A percentile compares a stretch with the other conserved stretches of the same genome.
phyloP scores from a whole-genome alignment of 2,113 vertebrate genomes.

The Melanerpes formicivorus region DNA sequence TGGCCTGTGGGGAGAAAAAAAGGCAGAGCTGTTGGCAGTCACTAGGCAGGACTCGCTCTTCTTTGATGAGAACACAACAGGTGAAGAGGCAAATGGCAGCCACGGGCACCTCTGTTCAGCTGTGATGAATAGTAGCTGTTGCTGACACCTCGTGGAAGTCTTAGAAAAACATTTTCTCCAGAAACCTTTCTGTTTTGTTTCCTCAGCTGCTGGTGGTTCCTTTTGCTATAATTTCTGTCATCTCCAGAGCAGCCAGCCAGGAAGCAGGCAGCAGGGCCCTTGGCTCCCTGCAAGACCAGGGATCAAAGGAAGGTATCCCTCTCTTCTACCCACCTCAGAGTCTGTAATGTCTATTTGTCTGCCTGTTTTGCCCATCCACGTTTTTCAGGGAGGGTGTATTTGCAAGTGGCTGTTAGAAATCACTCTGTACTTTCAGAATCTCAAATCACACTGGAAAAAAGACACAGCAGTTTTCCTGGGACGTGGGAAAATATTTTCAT shows the following conservation, averaged over 20 bases:
- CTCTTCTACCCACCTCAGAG: too few relatives aligned
- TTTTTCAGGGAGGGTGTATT: not conserved
- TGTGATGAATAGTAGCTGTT: slow-evolving; percentile 18
- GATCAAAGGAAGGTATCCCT: not conserved
- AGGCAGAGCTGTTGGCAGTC: not conserved
- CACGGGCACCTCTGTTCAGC: not conserved
- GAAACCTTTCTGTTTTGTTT: not conserved
- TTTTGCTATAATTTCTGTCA: not conserved
- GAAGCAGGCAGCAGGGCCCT: not conserved
- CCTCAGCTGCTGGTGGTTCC: not conserved
- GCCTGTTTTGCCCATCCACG: not conserved
- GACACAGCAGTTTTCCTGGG: not conserved
- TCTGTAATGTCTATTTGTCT: not conserved
- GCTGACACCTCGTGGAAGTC: slow-evolving; percentile 56
- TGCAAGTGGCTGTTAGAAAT: not conserved
- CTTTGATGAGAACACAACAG: not conserved
- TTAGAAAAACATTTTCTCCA: not conserved
- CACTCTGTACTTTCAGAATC: not conserved
- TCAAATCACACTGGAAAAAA: not conserved
- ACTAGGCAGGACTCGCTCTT: not conserved
- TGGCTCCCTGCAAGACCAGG: not conserved
- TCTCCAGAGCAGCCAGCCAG: not conserved
- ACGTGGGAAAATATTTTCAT: not conserved
- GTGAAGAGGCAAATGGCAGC: not conserved
- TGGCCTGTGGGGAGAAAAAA: fast-evolving